Conservation (phyloP, 2,888 invertebrate species). For the Athalia circularis region DNA sequence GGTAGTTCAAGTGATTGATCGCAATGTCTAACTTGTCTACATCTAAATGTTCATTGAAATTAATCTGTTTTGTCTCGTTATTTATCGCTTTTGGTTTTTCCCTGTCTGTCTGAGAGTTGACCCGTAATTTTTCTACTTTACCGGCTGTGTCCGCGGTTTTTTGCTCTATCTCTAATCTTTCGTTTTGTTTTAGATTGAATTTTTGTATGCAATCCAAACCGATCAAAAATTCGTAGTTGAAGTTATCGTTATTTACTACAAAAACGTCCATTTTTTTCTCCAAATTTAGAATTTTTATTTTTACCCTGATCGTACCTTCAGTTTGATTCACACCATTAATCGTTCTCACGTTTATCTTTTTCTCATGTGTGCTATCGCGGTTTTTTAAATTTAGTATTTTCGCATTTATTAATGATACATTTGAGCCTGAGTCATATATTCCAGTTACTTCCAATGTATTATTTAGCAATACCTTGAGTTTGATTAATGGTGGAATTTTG, state of each 20-base stretch:
- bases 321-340: constrained; percentile 50
- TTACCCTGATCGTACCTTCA: constrained; percentile 46
- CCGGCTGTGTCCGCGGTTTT: background rate
- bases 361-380: constrained; percentile 17
- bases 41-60: constrained; percentile 47
- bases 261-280: constrained; percentile 39
- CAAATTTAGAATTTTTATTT: constrained; percentile 50
- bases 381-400: constrained; percentile 47
- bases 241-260: constrained; percentile 43
- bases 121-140: constrained; percentile 1
- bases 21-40: constrained; percentile 45
- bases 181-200: constrained; percentile 47
- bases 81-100: constrained; percentile 18
- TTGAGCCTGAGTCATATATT: constrained; percentile 49
- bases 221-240: constrained; percentile 48
- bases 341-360: constrained; percentile 37
- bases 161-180: constrained; percentile 37
- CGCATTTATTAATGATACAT: constrained; percentile 50
- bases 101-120: constrained; percentile 19
- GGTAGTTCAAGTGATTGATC: constrained; percentile 48
- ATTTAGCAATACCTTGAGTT: background rate
- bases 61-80: constrained; percentile 41
- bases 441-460: background rate
- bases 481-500: constrained; percentile 50
- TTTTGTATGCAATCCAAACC: constrained; percentile 46